phyloP scores from a whole-genome alignment of 1,140 invertebrate genomes.

The Melitaea cinxia region DNA sequence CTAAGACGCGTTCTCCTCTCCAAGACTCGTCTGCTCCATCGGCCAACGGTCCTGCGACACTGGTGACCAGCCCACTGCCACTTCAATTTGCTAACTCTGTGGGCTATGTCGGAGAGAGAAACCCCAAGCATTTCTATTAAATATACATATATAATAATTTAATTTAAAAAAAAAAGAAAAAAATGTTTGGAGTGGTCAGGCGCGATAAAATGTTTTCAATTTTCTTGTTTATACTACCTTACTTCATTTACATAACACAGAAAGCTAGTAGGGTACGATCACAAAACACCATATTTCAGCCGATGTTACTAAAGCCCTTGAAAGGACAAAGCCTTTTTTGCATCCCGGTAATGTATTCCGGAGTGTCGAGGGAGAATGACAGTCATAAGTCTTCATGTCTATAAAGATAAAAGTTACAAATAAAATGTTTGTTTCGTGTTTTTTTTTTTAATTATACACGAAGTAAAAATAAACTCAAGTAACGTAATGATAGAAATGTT shows the following conservation, averaged over 20 bases:
- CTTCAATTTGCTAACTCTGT: no score
- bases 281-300: slow-evolving; percentile 21
- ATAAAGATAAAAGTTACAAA: slow-evolving; percentile 30
- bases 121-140: no score
- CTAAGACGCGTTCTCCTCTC: no score
- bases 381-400: slow-evolving; percentile 20
- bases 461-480: no score
- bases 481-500: no score
- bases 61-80: no score
- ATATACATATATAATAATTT: neutral
- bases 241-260: slow-evolving; percentile 9
- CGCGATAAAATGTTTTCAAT: neutral
- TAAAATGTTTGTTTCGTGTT: neutral
- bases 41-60: no score
- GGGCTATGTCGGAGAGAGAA: no score
- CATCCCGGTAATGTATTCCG: slow-evolving; percentile 21
- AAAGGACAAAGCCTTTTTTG: slow-evolving; percentile 33
- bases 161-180: neutral
- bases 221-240: slow-evolving; percentile 6
- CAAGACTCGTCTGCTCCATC: no score
- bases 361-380: slow-evolving; percentile 18
- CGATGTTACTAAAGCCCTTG: slow-evolving; percentile 24
- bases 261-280: slow-evolving; percentile 4
- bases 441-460: no score
- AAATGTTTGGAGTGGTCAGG: neutral